Evolutionary conservation across 2,797 vertebrate species (phyloP).

Genomic region (Anas bernieri): DNA sequence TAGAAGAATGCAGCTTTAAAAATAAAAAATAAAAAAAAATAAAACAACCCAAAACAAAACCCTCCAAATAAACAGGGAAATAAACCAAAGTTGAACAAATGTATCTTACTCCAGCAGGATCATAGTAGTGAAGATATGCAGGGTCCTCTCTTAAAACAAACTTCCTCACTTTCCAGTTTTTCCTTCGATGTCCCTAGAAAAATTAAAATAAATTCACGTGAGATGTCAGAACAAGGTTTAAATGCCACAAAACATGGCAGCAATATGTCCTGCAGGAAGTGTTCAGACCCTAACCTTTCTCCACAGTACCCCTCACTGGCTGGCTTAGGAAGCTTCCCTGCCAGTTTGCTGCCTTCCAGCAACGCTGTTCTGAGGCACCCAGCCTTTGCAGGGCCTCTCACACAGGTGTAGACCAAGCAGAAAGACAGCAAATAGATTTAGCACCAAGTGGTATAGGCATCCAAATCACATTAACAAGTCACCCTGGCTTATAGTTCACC

Average conservation of each 20-base stretch:
- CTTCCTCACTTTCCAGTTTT: slow-evolving; percentile 98
- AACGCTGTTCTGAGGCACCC: neutral
- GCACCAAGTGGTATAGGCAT: neutral
- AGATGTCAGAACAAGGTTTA: neutral
- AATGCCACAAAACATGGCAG: neutral
- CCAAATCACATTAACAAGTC: neutral
- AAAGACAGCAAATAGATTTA: neutral
- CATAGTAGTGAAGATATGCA: slow-evolving; percentile 94
- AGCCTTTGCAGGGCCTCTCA: neutral
- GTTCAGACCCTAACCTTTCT: neutral
- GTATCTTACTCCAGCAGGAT: slow-evolving; percentile 89
- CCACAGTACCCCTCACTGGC: neutral
- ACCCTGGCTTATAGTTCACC: neutral
- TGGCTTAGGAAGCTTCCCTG: neutral
- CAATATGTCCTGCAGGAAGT: neutral
- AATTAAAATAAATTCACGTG: neutral
- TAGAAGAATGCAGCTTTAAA: neutral
- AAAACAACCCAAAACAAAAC: neutral
- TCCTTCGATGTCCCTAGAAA: slow-evolving; percentile 91
- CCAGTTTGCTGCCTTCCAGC: neutral
- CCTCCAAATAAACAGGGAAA: neutral
- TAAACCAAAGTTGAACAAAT: neutral
- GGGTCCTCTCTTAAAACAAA: slow-evolving; percentile 94
- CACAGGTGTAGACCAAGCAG: neutral
- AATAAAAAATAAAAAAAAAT: neutral